Evolutionary conservation across 2,888 invertebrate species (phyloP).

Genomic region (Stegana nigrithorax): DNA sequence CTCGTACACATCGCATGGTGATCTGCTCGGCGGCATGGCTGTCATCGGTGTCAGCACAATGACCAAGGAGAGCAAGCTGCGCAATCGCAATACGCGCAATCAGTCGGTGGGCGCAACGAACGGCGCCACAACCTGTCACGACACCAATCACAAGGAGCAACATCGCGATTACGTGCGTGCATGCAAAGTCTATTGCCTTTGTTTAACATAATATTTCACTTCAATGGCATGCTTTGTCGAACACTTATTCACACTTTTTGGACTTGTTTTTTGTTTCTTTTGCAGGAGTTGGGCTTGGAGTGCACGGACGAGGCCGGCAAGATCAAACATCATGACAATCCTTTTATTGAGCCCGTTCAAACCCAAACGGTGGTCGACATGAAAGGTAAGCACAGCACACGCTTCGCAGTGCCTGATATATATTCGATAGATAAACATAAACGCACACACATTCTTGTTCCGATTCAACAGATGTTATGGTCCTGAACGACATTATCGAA

Average conservation of each 20-base stretch:
- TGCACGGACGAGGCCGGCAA: conserved; percentile 84
- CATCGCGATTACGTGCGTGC: conserved; percentile 80
- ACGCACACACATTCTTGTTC: neutral
- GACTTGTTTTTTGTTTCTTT: neutral
- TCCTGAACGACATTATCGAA: conserved; percentile 95
- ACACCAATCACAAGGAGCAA: conserved; percentile 73
- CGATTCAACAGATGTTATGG: conserved; percentile 88
- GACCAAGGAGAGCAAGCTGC: conserved; percentile 88
- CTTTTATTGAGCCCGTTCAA: conserved; percentile 89
- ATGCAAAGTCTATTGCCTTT: too few species aligned
- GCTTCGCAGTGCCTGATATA: too few species aligned
- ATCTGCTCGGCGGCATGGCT: conserved; percentile 83
- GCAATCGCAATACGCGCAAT: conserved; percentile 80
- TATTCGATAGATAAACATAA: too few species aligned
- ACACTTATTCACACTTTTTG: neutral
- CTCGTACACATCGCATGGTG: conserved; percentile 94
- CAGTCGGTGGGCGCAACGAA: conserved; percentile 75
- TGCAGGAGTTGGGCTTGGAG: conserved; percentile 83
- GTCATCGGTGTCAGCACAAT: conserved; percentile 67
- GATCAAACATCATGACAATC: conserved; percentile 88
- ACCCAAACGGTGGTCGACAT: conserved; percentile 92
- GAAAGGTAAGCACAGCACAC: conserved; percentile 76
- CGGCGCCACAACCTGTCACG: conserved; percentile 71
- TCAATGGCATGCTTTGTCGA: too few species aligned
- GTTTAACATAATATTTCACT: too few species aligned